A percentile compares a stretch with the other conserved stretches of the same genome.
Evolutionary conservation across 1,140 invertebrate species (phyloP).

Genomic region (Drosophila burlai): DNA sequence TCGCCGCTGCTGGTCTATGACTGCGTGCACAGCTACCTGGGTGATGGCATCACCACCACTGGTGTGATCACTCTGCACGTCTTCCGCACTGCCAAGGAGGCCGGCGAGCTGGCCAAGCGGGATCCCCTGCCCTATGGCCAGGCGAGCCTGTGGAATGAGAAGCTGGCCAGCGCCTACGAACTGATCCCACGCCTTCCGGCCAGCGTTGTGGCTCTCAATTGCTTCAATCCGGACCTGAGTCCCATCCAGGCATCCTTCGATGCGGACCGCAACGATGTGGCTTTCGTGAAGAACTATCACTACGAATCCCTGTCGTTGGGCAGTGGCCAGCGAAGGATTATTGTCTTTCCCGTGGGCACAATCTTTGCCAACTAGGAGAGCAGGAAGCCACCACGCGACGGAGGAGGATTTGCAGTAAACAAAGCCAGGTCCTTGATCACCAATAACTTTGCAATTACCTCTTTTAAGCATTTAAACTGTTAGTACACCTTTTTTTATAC

Average conservation of each 20-base stretch:
- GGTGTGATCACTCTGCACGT: constrained; percentile 68
- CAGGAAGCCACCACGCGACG: neutral
- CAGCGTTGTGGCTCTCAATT: constrained; percentile 58
- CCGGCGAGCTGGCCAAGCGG: constrained; percentile 51
- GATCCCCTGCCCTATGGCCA: constrained; percentile 53
- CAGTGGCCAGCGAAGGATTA: constrained; percentile 42
- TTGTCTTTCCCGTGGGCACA: constrained; percentile 79
- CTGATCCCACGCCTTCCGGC: constrained; percentile 45
- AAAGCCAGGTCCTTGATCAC: constrained; percentile 32
- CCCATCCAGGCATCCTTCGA: constrained; percentile 25
- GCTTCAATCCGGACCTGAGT: constrained; percentile 56
- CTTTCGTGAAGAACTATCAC: constrained; percentile 67
- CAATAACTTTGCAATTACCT: constrained; percentile 31
- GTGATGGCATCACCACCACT: constrained; percentile 27
- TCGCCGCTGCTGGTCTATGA: constrained; percentile 67
- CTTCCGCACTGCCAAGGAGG: constrained; percentile 78
- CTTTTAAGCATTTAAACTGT: constrained; percentile 26
- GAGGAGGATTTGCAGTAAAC: constrained; percentile 1
- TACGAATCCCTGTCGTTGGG: constrained; percentile 61
- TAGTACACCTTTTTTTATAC: constrained; percentile 23
- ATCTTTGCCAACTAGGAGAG: constrained; percentile 72
- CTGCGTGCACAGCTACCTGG: constrained; percentile 66
- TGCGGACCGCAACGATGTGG: constrained; percentile 41
- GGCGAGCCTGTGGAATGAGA: constrained; percentile 78
- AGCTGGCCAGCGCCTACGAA: constrained; percentile 72